Evolutionary conservation across 2,888 invertebrate species (phyloP).

Genomic region (Microctonus brassicae): DNA sequence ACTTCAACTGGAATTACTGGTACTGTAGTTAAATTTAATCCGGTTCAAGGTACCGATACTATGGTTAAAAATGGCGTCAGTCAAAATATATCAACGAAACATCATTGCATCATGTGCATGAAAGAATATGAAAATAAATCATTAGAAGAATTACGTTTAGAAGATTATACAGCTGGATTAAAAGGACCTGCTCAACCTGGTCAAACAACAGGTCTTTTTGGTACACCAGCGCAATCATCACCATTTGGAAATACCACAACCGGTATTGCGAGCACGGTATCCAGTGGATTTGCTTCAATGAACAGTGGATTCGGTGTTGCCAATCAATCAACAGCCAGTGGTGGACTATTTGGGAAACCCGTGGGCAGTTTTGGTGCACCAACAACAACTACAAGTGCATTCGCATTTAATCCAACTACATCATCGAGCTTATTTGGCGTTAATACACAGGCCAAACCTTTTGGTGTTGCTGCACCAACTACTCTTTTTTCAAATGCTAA

Average conservation of each 20-base stretch:
- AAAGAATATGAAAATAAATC: constrained; percentile 97
- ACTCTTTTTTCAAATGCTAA: constrained; percentile 64
- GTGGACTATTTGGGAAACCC: constrained; percentile 78
- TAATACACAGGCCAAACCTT: constrained; percentile 69
- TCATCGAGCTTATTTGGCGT: constrained; percentile 68
- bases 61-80: constrained; percentile 90
- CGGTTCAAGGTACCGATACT: constrained; percentile 90
- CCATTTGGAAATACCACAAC: constrained; percentile 71
- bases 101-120: constrained; percentile 98
- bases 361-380: constrained; percentile 74
- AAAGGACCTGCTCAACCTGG: constrained; percentile 78
- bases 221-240: constrained; percentile 62
- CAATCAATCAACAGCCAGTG: constrained; percentile 72
- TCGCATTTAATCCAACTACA: constrained; percentile 67
- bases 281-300: constrained; percentile 72
- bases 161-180: constrained; percentile 92
- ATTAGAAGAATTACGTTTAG: constrained; percentile 92
- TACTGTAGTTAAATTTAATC: constrained; percentile 86
- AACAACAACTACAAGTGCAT: constrained; percentile 68
- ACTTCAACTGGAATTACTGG: constrained; percentile 73
- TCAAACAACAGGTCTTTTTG: constrained; percentile 71
- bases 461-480: constrained; percentile 66
- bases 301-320: constrained; percentile 72
- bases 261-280: constrained; percentile 65
- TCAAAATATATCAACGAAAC: constrained; percentile 90